Evolutionary conservation across 1,140 invertebrate genomes (phyloP).

Genomic region (Bactericera cockerelli): DNA sequence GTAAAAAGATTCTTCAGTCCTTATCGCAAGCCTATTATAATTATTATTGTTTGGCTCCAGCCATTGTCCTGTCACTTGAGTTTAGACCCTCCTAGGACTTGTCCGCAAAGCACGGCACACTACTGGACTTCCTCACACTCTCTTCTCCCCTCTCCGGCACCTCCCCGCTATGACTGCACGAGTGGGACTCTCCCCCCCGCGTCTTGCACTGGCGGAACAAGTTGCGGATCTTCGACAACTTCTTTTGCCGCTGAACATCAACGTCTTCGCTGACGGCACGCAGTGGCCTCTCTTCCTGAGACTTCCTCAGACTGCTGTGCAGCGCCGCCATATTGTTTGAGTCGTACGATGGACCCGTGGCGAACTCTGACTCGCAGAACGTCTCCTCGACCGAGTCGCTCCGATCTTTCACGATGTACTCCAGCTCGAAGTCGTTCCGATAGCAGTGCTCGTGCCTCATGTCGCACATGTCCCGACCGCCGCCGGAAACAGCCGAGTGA

Average conservation of each 20-base stretch:
- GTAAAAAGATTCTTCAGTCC: too few species aligned
- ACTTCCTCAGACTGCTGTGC: not conserved
- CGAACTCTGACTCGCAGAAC: not conserved
- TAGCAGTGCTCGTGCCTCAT: not conserved
- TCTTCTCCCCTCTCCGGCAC: not conserved
- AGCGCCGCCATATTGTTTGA: not conserved
- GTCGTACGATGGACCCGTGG: not conserved
- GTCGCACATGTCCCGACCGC: not conserved
- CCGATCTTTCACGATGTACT: not conserved
- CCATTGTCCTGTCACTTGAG: too few species aligned
- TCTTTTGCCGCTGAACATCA: not conserved
- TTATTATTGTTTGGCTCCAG: too few species aligned
- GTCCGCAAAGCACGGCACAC: not conserved
- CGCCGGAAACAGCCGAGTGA: too few species aligned
- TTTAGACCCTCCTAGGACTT: too few species aligned
- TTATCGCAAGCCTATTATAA: too few species aligned
- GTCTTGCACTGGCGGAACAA: not conserved
- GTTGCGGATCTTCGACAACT: not conserved
- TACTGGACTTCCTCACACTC: constrained; percentile 1
- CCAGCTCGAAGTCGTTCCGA: not conserved
- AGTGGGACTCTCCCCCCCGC: not conserved
- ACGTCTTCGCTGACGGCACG: not conserved
- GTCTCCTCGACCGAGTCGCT: not conserved
- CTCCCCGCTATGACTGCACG: not conserved
- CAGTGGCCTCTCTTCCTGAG: not conserved